Evolutionary conservation across 1,140 invertebrate genomes (phyloP), one percentile per base, ranked within the genome.

Genomic region (Cydia pomonella): DNA sequence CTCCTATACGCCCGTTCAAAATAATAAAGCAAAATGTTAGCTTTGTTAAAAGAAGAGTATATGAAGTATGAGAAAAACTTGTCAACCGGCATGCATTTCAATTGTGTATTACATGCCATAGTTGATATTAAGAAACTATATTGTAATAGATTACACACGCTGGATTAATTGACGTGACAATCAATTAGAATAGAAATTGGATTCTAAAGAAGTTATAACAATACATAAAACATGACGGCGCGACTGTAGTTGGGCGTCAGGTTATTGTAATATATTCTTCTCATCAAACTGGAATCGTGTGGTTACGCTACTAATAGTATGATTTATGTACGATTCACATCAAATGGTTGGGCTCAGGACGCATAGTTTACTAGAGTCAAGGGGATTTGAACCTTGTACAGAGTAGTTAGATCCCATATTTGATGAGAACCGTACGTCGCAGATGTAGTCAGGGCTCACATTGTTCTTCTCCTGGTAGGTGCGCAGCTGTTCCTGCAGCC

Each of bases 401-500:
- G 0, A 0, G 12, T 33, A 33, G 41, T 44, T 2, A 13, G 41
- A 2, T 44, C 3, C 41, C 10, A 44, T 44, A 44, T 44, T 44
- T 44, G 41, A 44, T 44, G 41, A 16, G 41, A 44, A 16, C 13
- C 41, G 41, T 44, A 44, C 41, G 16, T 44, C 1, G 2, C 7
- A 38, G 33, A 9, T 2, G 33, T 38, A 10, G 53, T 10, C 0
- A n/a, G 21, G 25, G 94, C 96, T 95, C 84, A 97, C 96, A 93
- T 97, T 95, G 92, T 96, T 97, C 92, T 97, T 97, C 50, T 94
- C 94, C 83, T 94, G 95, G 88, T 97, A 95, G 64, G 94, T 89
- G 62, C 95, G 94, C 64, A 97, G 89, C 84, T 96, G 95, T 64
- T 93, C 86, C 78, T 93, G 88, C 41, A 96, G 84, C 76, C 84